A percentile compares a stretch with the other conserved stretches of the same genome.
Evolutionary conservation across 2,113 vertebrate genomes (phyloP).

Genomic region (Aix galericulata): DNA sequence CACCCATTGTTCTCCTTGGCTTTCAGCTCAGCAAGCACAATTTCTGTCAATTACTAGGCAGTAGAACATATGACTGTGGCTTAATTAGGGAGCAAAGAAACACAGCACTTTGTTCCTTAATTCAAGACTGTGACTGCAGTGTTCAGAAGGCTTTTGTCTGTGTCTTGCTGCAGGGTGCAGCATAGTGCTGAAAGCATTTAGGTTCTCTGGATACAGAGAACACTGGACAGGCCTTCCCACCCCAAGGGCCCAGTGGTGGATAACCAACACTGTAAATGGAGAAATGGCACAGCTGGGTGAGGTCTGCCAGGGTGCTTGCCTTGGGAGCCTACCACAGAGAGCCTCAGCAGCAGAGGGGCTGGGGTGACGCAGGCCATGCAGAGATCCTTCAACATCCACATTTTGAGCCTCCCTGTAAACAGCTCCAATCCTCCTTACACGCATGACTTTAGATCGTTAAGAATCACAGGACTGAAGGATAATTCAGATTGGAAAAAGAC

Average conservation of each 20-base stretch:
- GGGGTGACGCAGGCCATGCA: neutral
- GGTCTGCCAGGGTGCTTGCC: neutral
- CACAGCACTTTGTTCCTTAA: neutral
- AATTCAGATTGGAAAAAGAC: neutral
- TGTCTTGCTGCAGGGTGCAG: neutral
- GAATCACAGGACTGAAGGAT: neutral
- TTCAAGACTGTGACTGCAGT: neutral
- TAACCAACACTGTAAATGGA: neutral
- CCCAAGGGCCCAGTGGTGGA: neutral
- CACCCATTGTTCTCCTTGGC: neutral
- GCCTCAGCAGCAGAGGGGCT: neutral
- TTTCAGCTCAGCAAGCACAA: neutral
- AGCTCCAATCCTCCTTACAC: neutral
- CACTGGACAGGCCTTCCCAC: neutral
- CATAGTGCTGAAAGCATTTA: neutral
- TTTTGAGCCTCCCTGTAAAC: neutral
- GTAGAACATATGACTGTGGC: neutral
- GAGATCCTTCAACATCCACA: fast-evolving
- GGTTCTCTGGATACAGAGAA: neutral
- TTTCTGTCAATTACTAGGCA: neutral
- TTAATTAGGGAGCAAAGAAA: neutral
- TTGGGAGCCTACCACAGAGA: neutral
- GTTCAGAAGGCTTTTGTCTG: neutral
- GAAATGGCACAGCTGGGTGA: fast-evolving
- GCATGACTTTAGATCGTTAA: neutral